phyloP scores from a whole-genome alignment of 2,113 vertebrate genomes.

The Clarias magur region DNA sequence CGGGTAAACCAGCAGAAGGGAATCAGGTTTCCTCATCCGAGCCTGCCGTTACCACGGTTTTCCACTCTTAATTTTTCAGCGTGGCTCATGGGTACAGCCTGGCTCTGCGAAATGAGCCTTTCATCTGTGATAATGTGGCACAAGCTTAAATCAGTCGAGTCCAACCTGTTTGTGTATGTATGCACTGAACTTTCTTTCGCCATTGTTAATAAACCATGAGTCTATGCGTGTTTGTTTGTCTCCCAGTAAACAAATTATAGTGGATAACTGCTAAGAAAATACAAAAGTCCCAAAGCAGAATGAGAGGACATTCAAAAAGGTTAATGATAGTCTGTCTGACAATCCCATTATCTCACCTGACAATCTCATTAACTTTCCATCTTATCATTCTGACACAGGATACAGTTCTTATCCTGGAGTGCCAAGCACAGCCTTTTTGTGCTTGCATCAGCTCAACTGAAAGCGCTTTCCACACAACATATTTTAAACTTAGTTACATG shows the following conservation, averaged over 20 bases:
- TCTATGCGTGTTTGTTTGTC: conserved; percentile 32
- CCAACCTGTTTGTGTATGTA: conserved; percentile 27
- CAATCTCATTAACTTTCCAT: conserved; percentile 29
- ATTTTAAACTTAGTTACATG: background rate
- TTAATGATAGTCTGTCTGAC: conserved; percentile 18
- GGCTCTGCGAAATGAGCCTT: conserved; percentile 39
- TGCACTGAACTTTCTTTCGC: conserved; percentile 15
- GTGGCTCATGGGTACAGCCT: conserved; percentile 44
- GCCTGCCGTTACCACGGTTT: conserved; percentile 54
- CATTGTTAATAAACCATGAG: conserved; percentile 29
- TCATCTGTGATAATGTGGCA: conserved; percentile 51
- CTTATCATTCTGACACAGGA: conserved; percentile 25
- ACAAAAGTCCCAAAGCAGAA: background rate
- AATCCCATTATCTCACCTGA: conserved; percentile 34
- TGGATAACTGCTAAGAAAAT: background rate
- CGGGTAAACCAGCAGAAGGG: conserved; percentile 26
- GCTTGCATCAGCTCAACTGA: background rate
- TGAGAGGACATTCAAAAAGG: background rate
- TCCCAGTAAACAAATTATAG: background rate
- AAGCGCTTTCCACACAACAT: background rate
- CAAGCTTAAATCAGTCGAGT: conserved; percentile 29
- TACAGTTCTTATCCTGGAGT: background rate
- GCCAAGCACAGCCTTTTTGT: background rate
- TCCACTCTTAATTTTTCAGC: conserved; percentile 71
- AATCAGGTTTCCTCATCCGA: conserved; percentile 60